Conservation (phyloP, 2,113 vertebrate species). For the Platysternon megacephalum region DNA sequence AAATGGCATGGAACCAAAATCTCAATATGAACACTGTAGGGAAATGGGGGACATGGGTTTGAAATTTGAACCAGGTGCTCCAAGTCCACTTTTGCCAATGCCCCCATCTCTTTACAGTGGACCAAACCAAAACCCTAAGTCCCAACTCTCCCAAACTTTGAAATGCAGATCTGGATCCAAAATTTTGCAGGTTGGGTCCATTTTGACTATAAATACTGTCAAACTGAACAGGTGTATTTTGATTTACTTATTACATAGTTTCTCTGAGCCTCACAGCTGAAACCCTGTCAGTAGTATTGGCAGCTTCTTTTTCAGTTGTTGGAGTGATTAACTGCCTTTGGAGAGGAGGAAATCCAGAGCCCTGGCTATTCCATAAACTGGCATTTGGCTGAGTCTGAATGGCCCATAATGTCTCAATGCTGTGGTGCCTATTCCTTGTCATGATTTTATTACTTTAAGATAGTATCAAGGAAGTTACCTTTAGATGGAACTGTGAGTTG, state of each 20-base stretch:
- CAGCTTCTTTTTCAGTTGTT: background rate
- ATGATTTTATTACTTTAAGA: background rate
- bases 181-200: background rate
- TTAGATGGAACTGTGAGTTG: fast-evolving
- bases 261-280: background rate
- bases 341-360: background rate
- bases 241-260: background rate
- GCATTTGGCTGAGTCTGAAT: background rate
- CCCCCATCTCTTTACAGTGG: background rate
- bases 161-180: background rate
- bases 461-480: background rate
- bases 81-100: background rate
- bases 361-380: background rate
- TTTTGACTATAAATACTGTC: background rate
- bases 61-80: background rate
- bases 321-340: background rate
- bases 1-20: background rate
- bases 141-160: background rate
- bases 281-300: background rate
- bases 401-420: too few species aligned
- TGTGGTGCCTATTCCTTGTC: too few species aligned
- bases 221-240: background rate
- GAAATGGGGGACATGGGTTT: background rate
- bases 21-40: too few species aligned
- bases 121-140: background rate